Conservation (phyloP, 35 echinoderm and acorn worm species). For the Ophiothrix spiculata region DNA sequence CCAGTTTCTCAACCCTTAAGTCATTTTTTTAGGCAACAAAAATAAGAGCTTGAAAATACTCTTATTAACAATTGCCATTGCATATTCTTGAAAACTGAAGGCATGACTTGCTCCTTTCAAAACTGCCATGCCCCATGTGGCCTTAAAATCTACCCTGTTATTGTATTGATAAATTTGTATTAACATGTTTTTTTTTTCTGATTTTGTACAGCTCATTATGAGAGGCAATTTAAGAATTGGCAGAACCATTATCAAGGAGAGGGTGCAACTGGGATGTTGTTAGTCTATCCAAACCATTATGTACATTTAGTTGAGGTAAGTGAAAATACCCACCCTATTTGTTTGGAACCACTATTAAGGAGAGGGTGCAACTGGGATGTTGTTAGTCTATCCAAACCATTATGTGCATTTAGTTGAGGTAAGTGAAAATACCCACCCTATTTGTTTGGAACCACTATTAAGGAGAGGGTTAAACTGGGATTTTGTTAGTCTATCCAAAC, state of each 20-base stretch:
- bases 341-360: slow-evolving; percentile 86
- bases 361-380: slow-evolving; percentile 92
- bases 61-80: too few species aligned
- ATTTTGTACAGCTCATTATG: slow-evolving; percentile 81
- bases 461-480: slow-evolving; percentile 88
- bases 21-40: too few species aligned
- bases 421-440: slow-evolving; percentile 13
- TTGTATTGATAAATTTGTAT: neutral
- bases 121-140: too few species aligned
- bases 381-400: slow-evolving; percentile 92
- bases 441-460: slow-evolving; percentile 88
- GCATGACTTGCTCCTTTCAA: too few species aligned
- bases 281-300: slow-evolving; percentile 93
- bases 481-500: slow-evolving; percentile 91
- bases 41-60: too few species aligned
- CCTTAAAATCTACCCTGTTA: too few species aligned
- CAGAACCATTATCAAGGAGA: slow-evolving; percentile 92
- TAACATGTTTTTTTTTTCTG: slow-evolving; percentile 10
- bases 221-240: slow-evolving; percentile 95
- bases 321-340: neutral
- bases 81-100: too few species aligned
- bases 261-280: slow-evolving; percentile 91
- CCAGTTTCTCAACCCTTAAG: too few species aligned
- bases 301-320: slow-evolving; percentile 97
- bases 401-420: slow-evolving; percentile 97